phyloP scores from a whole-genome alignment of 2,797 vertebrate genomes.

The Hoplostethus atlanticus region DNA sequence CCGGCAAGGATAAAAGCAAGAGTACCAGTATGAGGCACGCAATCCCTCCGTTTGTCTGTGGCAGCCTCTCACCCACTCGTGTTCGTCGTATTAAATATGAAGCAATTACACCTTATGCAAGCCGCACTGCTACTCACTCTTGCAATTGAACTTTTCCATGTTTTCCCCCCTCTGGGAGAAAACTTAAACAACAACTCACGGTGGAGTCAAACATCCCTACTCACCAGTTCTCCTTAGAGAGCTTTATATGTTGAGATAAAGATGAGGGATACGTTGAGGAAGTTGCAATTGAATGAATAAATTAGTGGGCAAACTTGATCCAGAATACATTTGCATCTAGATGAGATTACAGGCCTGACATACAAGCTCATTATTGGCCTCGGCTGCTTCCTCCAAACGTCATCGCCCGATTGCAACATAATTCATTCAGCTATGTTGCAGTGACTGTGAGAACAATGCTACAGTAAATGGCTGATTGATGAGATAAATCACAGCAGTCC shows the following conservation, averaged over 20 bases:
- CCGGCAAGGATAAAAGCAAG: constrained; percentile 65
- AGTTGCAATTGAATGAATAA: constrained; percentile 74
- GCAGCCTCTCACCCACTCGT: constrained; percentile 60
- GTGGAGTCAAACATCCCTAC: neutral
- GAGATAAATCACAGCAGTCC: constrained; percentile 46
- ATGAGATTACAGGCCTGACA: constrained; percentile 70
- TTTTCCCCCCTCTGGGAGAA: constrained; percentile 10
- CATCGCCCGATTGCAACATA: constrained; percentile 56
- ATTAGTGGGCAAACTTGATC: constrained; percentile 65
- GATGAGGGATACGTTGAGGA: constrained; percentile 61
- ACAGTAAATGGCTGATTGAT: constrained; percentile 57
- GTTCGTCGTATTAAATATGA: constrained; percentile 82
- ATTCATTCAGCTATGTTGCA: constrained; percentile 48
- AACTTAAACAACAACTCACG: constrained; percentile 18
- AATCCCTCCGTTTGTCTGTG: constrained; percentile 43
- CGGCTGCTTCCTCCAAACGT: constrained; percentile 49
- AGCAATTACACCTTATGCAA: constrained; percentile 71
- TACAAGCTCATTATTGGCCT: constrained; percentile 67
- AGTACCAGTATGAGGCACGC: constrained; percentile 57
- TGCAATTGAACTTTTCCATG: constrained; percentile 32
- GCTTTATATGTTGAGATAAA: constrained; percentile 40
- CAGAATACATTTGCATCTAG: constrained; percentile 75
- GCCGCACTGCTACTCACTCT: constrained; percentile 51
- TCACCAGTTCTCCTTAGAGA: neutral
- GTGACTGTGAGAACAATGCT: constrained; percentile 59